Conservation (phyloP, 1,140 invertebrate species). For the Micrasema minimum region DNA sequence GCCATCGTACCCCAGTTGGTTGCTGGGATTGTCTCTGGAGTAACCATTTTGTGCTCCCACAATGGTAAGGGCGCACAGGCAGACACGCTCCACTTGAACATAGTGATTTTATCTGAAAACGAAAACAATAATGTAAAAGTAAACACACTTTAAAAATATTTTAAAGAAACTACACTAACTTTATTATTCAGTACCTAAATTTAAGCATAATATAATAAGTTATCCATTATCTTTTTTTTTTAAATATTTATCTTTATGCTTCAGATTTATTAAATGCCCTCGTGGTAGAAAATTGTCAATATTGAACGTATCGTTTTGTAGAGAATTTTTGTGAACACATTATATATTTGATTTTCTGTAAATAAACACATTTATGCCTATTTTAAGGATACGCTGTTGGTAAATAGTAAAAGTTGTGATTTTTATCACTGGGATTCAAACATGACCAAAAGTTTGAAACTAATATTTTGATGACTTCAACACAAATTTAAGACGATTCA, state of each 20-base stretch:
- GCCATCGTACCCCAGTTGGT: constrained; percentile 44
- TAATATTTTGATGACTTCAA: too few species aligned
- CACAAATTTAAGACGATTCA: too few species aligned
- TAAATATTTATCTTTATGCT: background rate
- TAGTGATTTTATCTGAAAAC: background rate
- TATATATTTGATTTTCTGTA: too few species aligned
- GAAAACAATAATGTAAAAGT: background rate
- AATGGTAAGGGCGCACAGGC: constrained; percentile 35
- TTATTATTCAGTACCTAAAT: background rate
- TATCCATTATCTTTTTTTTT: background rate
- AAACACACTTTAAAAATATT: background rate
- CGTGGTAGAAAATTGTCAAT: too few species aligned
- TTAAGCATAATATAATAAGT: background rate
- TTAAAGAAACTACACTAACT: background rate
- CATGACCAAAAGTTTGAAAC: too few species aligned
- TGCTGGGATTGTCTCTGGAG: constrained; percentile 44
- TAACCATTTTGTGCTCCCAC: constrained; percentile 53
- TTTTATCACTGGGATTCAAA: too few species aligned
- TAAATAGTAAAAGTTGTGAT: too few species aligned
- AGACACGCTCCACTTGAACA: constrained; percentile 29
- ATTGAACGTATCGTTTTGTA: too few species aligned
- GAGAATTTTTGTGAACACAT: too few species aligned
- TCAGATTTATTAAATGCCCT: background rate
- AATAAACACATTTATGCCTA: too few species aligned
- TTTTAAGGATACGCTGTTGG: too few species aligned